Base-by-base conservation (phyloP, 2,797 vertebrate genomes). In the Salmo trutta region DNA sequence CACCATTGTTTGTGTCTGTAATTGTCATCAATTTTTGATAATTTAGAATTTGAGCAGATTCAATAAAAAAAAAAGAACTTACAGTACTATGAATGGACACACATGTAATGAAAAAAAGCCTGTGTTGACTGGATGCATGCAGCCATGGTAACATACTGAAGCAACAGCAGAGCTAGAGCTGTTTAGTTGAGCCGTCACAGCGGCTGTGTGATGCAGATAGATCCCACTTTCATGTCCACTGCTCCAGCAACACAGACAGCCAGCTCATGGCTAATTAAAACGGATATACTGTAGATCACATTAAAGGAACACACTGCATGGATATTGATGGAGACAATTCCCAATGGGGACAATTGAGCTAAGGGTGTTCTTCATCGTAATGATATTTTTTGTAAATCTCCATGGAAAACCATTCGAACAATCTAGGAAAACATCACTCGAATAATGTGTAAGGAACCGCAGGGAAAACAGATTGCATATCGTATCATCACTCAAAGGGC, bases 131-230 rank as follows among this genome's bases (percentile, higher is more conserved):
- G 82, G 83, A 84, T 77, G 91, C 90, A 91, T 77, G 92, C 90
- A 91, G 85, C 90, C 91, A 92, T 92, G 90, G 91, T 88, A 92
- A 92, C 91, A 71, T 90, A 78, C 77, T 74, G 81, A 88, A 83
- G 88, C 88, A n/a, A 78, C 77, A 73, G 81, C 88, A 84, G 88
- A 89, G 88, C 82, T 33, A 84, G 88, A 90, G 88, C 81, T 33
- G 71, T 78, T 73, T 52, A 47, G 59, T 56, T 74, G 79, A 90
- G 88, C 88, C 83, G 51, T 84, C 88, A 88, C 79, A 80, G 82
- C 86, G 88, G 51, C 66, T 69, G 75, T 72, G 69, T 89, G 75
- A 76, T 52, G 75, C 67, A 76, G 65, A 67, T 36, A 76, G 65
- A 67, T 59, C 15, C 66, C 66, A 84, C 82, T 89, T 89, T 88